These are phyloP conservation scores for Orientallactaga bullata DNA, from an alignment of 2,113 vertebrate species.

Conservation along the genomic window DNA sequence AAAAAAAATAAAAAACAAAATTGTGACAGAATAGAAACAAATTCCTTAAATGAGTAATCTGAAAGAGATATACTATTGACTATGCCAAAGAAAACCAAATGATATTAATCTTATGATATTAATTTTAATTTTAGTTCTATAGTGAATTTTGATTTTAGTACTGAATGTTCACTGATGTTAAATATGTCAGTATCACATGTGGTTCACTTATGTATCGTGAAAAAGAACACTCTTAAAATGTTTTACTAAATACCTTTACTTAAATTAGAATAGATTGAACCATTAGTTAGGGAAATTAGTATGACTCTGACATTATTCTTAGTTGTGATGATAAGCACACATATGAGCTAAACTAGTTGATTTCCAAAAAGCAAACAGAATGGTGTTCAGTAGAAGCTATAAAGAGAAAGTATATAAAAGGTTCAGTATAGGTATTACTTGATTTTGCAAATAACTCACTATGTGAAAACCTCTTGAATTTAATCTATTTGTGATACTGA, in stretches of 20 bases:
- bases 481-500: neutral
- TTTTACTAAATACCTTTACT: neutral
- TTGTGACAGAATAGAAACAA: too few species aligned
- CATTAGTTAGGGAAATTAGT: neutral
- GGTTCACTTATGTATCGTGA: neutral
- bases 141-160: neutral
- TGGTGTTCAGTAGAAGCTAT: neutral
- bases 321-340: neutral
- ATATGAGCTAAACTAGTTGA: neutral
- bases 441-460: neutral
- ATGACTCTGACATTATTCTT: neutral
- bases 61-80: too few species aligned
- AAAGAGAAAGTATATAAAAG: neutral
- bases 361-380: neutral
- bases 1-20: too few species aligned
- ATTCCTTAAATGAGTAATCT: too few species aligned
- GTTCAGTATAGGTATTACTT: neutral
- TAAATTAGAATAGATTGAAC: neutral
- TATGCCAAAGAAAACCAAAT: too few species aligned
- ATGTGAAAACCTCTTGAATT: neutral
- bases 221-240: neutral
- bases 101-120: neutral
- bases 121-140: neutral
- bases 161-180: neutral
- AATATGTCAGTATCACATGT: neutral